Base-by-base conservation (phyloP, 2,888 invertebrate genomes). In the Augiades crinisus region DNA sequence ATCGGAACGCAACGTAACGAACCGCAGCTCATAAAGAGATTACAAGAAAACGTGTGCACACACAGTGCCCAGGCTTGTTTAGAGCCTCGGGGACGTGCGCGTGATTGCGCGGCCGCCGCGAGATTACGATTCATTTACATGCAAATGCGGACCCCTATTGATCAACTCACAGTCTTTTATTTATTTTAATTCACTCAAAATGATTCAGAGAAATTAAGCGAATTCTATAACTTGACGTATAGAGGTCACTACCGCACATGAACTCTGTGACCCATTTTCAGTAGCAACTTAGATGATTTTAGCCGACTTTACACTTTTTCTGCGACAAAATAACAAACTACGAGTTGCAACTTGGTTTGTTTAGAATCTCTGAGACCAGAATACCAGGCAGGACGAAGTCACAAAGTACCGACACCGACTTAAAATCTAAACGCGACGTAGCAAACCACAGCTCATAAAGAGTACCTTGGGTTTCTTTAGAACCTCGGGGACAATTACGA, bases 71-170 rank as follows among this genome's bases (percentile, higher is more conserved):
- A 17, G 38, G 12, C 13, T 21, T 12, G 21, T 24, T 22, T 17
- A 21, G 24, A 21, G 10, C 60, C 61, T 47, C 58, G 58, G 60
- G 68, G 67, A 64, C 62, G 57, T 62, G 72, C 70, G 63, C 65
- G 66, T 81, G 81, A 83, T 81, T 81, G 78, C 75, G 75, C 67
- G 68, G 68, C 72, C 67, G 68, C 72, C 57, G 70, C 62, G 65
- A 82, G 85, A 83, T 86, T 84, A 84, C 81, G 72, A 65, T 72
- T 78, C 75, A 88, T 88, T 88, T 82, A 78, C 88, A 86, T 88
- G 84, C 78, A 84, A 87, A 88, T 85, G 80, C 74, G 60, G 62
- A 63, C 66, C 77, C 78, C 72, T 73, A 79, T n/a, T n/a, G n/a
- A n/a, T n/a, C n/a, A n/a, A n/a, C n/a, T 22, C 4, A 5, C 3